phyloP scores from a whole-genome alignment of 2,113 vertebrate genomes.

The Ailurus styani region DNA sequence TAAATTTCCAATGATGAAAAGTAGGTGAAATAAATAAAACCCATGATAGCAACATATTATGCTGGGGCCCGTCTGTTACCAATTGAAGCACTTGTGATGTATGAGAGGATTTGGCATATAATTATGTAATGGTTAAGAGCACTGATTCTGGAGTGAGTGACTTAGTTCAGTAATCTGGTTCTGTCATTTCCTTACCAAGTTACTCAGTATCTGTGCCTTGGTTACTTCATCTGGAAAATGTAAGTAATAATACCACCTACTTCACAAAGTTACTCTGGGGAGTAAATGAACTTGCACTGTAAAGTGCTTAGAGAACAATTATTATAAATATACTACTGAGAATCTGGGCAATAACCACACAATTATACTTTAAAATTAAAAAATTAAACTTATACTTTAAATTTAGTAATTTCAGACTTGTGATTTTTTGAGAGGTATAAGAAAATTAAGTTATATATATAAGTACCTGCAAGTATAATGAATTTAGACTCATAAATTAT shows the following conservation, averaged over 20 bases:
- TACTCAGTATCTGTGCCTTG: background rate
- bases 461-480: constrained; percentile 18
- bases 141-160: background rate
- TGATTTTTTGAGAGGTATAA: background rate
- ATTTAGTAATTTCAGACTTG: background rate
- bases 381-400: background rate
- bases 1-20: background rate
- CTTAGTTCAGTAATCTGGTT: background rate
- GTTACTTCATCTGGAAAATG: background rate
- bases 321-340: background rate
- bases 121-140: background rate
- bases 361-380: constrained; percentile 29
- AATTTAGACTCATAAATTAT: background rate
- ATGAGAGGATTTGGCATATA: background rate
- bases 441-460: background rate
- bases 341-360: background rate
- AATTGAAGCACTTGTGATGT: background rate
- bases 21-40: background rate
- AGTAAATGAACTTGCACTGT: background rate
- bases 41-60: background rate
- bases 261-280: background rate
- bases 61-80: background rate
- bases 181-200: background rate
- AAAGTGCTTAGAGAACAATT: background rate
- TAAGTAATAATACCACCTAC: background rate